Evolutionary conservation across 1,140 invertebrate genomes (phyloP), one percentile per base, ranked within the genome.

Genomic region (Hyphantria cunea): DNA sequence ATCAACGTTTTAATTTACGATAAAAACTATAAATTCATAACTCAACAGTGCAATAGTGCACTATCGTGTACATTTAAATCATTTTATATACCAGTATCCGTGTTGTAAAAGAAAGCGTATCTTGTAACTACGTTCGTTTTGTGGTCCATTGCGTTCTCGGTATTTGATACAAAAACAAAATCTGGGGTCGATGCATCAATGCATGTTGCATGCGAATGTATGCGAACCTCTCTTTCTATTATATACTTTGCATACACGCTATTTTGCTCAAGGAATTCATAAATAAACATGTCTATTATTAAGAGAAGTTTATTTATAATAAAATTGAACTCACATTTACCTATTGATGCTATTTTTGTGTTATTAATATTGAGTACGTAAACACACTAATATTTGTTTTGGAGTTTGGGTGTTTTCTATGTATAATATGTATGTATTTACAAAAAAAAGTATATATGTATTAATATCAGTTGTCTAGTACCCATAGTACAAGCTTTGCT

Each of bases 121-220:
- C 59, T 54, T 50, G 58, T 50, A 59, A 56, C 48, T 42, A 47
- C 62, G 47, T 55, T 49, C 17, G 33, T 41, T 10, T 14, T 15
- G 10, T 64, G 66, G 65, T 65, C 62, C 69, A 68, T 72, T 64
- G 62, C 59, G 52, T 33, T 33, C 31, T 33, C 17, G 65, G 66
- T 63, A 72, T 72, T 64, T 48, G 12, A 49, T 32, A 37, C 50
- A 72, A 72, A 72, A 72, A 64, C 69, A 52, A 15, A 9, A 41
- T 50, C 32, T 48, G 25, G 59, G 69, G 62, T 72, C 66, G 66
- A 61, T 60, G 53, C 48, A 64, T 64, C 60, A 59, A 61, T 67
- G 62, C 47, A 61, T 61, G 37, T 39, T 59, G 44, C 54, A 52
- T 71, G 47, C 51, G 14, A 49, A 41, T 58, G 48, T 42, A 37